Conservation (phyloP, 2,888 invertebrate species). For the Polia nebulosa region DNA sequence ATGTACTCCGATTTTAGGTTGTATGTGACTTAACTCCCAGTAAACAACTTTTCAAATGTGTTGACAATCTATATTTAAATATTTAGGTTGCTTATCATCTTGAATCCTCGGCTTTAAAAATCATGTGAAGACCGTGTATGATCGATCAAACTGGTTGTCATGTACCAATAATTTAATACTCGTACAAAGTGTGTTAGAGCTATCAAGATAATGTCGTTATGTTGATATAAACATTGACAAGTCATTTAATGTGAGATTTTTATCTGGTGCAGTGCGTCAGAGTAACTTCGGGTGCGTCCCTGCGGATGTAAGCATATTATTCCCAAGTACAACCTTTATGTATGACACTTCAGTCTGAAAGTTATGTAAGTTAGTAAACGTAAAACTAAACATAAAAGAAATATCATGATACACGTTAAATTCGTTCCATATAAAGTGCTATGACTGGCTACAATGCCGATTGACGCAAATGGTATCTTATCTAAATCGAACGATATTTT, state of each 20-base stretch:
- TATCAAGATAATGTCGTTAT: constrained; percentile 43
- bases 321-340: too few relatives aligned
- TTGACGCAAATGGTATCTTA: constrained; percentile 65
- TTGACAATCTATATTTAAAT: constrained; percentile 20
- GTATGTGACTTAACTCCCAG: not conserved
- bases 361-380: too few relatives aligned
- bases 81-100: constrained; percentile 29
- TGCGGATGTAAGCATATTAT: not conserved
- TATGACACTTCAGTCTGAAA: too few relatives aligned
- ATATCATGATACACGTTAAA: constrained; percentile 26
- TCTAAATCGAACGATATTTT: constrained; percentile 51
- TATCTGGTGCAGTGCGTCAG: constrained; percentile 3
- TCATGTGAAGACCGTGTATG: constrained; percentile 38
- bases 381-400: not conserved
- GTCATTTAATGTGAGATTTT: constrained; percentile 5
- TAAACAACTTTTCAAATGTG: constrained; percentile 12
- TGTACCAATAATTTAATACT: constrained; percentile 17
- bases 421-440: constrained; percentile 61
- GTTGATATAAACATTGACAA: constrained; percentile 19
- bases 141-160: constrained; percentile 34
- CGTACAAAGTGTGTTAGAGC: constrained; percentile 12
- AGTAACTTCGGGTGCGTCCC: not conserved
- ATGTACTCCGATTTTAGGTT: not conserved
- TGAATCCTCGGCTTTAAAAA: constrained; percentile 18
- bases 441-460: constrained; percentile 55